Conservation (phyloP, 2,888 invertebrate genomes). For the Lottia gigantea region DNA sequence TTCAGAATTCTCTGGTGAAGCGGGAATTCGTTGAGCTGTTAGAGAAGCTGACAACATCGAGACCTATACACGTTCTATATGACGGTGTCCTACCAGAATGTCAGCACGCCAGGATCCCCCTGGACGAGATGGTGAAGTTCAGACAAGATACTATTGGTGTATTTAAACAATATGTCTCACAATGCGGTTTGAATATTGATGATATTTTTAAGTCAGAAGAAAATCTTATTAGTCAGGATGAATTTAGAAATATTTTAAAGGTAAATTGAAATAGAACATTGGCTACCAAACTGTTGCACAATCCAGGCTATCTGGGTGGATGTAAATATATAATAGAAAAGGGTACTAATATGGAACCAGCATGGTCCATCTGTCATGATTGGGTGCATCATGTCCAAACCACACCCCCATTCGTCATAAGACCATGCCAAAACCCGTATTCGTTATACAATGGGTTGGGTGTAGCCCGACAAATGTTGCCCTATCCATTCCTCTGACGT, state of each 20-base stretch:
- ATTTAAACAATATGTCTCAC: constrained; percentile 33
- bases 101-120: constrained; percentile 38
- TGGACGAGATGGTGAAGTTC: constrained; percentile 43
- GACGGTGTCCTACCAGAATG: constrained; percentile 48
- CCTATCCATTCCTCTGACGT: too few species aligned
- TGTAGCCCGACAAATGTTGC: too few species aligned
- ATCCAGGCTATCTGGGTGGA: too few species aligned
- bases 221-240: neutral
- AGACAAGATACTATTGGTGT: constrained; percentile 43
- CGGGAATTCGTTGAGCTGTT: constrained; percentile 43
- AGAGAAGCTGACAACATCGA: constrained; percentile 32
- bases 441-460: too few species aligned
- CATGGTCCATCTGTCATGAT: too few species aligned
- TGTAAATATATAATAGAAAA: too few species aligned
- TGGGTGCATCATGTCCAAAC: too few species aligned
- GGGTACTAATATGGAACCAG: too few species aligned
- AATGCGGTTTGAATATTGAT: neutral
- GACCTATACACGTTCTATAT: constrained; percentile 37
- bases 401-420: too few species aligned
- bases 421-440: too few species aligned
- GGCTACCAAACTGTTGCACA: too few species aligned
- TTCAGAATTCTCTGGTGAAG: constrained; percentile 51
- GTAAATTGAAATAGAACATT: neutral
- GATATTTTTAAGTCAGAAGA: neutral
- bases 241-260: constrained; percentile 6